Evolutionary conservation across 1,140 invertebrate species (phyloP).

Genomic region (Nasonia longicornis): DNA sequence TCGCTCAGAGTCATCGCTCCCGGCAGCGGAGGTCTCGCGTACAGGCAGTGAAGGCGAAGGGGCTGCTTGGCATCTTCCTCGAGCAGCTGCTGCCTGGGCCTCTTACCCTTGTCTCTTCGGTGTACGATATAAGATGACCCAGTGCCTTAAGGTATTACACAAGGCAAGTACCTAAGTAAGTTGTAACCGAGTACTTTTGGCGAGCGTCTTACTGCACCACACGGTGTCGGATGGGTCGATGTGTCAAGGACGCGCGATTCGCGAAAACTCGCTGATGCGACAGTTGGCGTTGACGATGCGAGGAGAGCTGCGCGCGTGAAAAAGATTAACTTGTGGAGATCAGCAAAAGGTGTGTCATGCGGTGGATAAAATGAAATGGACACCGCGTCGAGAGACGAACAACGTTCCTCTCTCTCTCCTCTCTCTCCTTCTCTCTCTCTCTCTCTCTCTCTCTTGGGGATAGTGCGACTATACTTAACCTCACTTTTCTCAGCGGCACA

Average conservation of each 20-base stretch:
- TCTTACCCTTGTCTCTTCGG: background rate
- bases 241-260: background rate
- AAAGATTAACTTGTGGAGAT: background rate
- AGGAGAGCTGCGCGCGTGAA: background rate
- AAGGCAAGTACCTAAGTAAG: too few species aligned
- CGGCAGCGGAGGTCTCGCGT: background rate
- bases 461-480: background rate
- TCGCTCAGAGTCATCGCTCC: conserved; percentile 12
- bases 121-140: background rate
- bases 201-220: background rate
- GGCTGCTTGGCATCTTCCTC: background rate
- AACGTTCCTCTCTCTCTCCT: background rate
- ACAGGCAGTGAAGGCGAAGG: background rate
- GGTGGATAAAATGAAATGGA: background rate
- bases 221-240: background rate
- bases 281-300: background rate
- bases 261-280: background rate
- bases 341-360: background rate
- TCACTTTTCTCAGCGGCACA: background rate
- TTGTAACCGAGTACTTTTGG: background rate
- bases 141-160: too few species aligned
- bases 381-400: background rate
- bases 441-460: background rate
- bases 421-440: background rate
- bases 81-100: background rate